Conservation (phyloP, 1,140 invertebrate genomes). For the Copidosoma floridanum region DNA sequence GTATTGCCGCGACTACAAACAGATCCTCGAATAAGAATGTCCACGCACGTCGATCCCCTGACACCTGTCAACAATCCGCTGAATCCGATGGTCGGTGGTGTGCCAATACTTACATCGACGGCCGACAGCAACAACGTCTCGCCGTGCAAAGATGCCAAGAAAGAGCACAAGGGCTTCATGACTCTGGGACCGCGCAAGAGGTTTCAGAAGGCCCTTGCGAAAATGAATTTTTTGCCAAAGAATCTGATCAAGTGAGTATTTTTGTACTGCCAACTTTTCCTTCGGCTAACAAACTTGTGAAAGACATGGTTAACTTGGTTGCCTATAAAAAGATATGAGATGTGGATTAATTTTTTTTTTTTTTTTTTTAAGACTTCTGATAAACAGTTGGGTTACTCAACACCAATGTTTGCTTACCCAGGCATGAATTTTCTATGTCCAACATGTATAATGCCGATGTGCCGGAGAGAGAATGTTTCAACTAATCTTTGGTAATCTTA, state of each 20-base stretch:
- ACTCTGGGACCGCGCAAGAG: slow-evolving; percentile 80
- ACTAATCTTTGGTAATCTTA: no score
- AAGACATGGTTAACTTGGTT: no score
- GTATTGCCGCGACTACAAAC: slow-evolving; percentile 63
- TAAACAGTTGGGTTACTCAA: no score
- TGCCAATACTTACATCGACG: slow-evolving; percentile 46
- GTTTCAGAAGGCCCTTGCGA: slow-evolving; percentile 85
- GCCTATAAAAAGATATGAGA: no score
- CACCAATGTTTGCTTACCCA: no score
- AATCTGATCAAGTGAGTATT: slow-evolving; percentile 70
- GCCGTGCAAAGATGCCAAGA: slow-evolving; percentile 62
- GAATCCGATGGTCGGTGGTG: slow-evolving; percentile 46
- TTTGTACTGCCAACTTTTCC: no score
- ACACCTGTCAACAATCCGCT: slow-evolving; percentile 49
- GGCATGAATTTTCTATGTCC: no score
- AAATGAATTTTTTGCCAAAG: slow-evolving; percentile 88
- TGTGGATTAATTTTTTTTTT: no score
- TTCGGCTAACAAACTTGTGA: no score
- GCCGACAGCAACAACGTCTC: slow-evolving; percentile 46
- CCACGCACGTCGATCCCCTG: slow-evolving; percentile 58
- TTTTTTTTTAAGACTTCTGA: no score
- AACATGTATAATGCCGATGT: no score
- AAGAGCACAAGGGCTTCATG: slow-evolving; percentile 81
- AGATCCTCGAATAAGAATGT: slow-evolving; percentile 67
- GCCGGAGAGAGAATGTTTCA: no score